Evolutionary conservation across 1,140 invertebrate genomes (phyloP), one percentile per base, ranked within the genome.

Genomic region (Popillia japonica): DNA sequence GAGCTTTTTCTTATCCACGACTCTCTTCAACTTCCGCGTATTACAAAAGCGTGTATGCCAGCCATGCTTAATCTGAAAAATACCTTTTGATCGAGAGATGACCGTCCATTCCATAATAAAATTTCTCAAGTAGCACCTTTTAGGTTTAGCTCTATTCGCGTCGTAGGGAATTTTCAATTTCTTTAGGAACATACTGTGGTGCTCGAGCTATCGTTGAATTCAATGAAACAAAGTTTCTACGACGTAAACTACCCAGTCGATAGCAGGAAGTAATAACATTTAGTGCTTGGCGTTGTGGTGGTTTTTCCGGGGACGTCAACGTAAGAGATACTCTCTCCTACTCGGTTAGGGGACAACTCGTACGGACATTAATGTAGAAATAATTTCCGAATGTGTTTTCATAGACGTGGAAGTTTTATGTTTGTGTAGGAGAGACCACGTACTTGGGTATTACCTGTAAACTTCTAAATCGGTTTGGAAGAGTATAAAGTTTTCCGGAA

Each of bases 181-280:
- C 48, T 55, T 55, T 55, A 17, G 3, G 48, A n/a, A 48, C 14
- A n/a, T 17, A n/a, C 6, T 34, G 17, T 17, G 2, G 14, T 55
- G 0, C 14, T 55, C 48, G 3, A n/a, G 17, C 48, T 55, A 55
- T 17, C 6, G 14, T 55, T 17, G 11, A 55, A 55, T 17, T 55
- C 48, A 55, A 55, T 55, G 48, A 55, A 55, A 55, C 48, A 55
- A 55, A 55, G 9, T 55, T 55, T 55, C 48, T 17, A 55, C 48
- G 48, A 55, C 14, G 48, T 55, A 55, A 55, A 55, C 48, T 55
- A 55, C 17, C 48, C 14, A n/a, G 14, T 20, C 48, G 48, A 14
- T 14, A 14, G 48, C 17, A 55, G 48, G 17, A 55, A n/a, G 48
- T 55, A 55, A 55, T 55, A 55, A 55, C n/a, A 55, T 55, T 55